These are phyloP conservation scores for Lacerta agilis DNA, from an alignment of 2,797 vertebrate species.

Conservation along the genomic window DNA sequence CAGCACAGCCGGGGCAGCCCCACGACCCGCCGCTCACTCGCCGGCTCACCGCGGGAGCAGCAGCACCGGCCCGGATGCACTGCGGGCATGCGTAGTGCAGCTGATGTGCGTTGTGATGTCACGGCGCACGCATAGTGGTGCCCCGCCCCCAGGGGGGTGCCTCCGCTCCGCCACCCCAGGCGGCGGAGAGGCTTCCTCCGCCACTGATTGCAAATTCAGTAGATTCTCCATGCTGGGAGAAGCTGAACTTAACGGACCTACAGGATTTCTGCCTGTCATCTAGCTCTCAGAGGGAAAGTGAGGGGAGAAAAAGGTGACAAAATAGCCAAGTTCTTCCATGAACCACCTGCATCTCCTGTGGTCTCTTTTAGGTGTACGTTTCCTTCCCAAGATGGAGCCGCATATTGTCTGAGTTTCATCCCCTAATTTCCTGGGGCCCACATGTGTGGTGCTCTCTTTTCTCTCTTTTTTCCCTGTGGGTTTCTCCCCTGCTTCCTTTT, in stretches of 20 bases:
- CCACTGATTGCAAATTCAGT: neutral
- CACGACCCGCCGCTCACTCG: no score
- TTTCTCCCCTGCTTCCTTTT: neutral
- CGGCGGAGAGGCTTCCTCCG: no score
- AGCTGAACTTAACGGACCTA: neutral
- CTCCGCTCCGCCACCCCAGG: no score
- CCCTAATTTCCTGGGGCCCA: neutral
- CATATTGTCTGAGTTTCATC: neutral
- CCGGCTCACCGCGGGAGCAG: no score
- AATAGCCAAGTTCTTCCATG: neutral
- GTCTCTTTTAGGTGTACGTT: neutral
- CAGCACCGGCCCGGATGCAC: no score
- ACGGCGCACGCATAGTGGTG: no score
- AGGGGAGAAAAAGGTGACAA: neutral
- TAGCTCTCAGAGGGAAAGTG: neutral
- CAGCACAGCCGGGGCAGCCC: no score
- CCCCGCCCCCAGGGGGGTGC: no score
- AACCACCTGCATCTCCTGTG: neutral
- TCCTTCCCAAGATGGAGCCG: neutral
- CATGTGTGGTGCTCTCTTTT: neutral
- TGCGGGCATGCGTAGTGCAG: no score
- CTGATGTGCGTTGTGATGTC: no score
- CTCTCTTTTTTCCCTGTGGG: neutral
- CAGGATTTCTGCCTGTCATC: neutral
- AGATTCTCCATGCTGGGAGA: neutral